Conservation (phyloP, 2,797 vertebrate genomes). For the Poeciliopsis infans region DNA sequence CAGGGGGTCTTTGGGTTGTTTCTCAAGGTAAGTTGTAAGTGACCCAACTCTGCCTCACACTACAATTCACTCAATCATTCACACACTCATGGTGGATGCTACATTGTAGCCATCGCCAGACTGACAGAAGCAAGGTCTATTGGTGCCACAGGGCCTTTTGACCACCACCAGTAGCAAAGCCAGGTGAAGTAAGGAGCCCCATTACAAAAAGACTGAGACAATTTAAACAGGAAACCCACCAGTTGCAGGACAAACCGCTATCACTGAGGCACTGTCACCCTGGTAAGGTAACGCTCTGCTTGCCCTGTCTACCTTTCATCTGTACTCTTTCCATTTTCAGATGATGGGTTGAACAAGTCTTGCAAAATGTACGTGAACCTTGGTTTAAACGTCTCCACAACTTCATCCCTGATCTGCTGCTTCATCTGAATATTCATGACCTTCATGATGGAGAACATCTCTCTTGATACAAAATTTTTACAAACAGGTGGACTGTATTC, state of each 20-base stretch:
- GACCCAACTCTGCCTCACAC: background rate
- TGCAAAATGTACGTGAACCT: background rate
- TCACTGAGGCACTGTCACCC: background rate
- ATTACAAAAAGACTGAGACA: background rate
- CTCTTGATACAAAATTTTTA: background rate
- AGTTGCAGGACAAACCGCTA: background rate
- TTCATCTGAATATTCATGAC: background rate
- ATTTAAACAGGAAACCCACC: background rate
- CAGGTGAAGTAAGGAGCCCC: background rate
- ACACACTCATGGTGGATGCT: background rate
- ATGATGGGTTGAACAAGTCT: too few relatives aligned
- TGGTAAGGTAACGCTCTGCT: background rate
- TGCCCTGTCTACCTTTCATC: too few relatives aligned
- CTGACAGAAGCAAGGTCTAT: too few relatives aligned
- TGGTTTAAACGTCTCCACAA: background rate
- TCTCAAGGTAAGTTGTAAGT: too few relatives aligned
- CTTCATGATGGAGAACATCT: background rate
- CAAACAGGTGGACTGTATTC: background rate
- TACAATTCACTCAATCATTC: too few relatives aligned
- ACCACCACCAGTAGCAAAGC: background rate
- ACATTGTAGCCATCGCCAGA: background rate
- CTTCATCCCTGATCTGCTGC: background rate
- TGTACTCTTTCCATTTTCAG: too few relatives aligned
- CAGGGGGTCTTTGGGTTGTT: too few relatives aligned
- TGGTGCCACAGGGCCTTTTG: background rate